Base-by-base conservation (phyloP, 2,113 vertebrate species). In the Hippoglossus stenolepis region DNA sequence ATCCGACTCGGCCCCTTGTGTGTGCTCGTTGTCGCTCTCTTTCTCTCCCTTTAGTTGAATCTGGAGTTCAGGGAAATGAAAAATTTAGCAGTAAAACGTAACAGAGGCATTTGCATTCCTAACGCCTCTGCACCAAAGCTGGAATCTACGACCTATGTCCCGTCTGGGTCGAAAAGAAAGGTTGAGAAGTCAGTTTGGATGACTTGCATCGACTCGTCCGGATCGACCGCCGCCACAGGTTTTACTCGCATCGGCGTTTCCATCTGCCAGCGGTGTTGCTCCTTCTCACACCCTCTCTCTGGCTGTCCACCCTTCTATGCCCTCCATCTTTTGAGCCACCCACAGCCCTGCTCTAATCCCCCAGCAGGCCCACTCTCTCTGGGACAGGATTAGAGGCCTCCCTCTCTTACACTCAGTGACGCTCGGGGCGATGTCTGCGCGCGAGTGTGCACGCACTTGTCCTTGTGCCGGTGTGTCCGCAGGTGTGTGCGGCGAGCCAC, bases 321-420 rank as follows among this genome's bases (percentile, higher is more conserved):
- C 75, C 82, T 84, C 81, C 79, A 77, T 85, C 67, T 76, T 74
- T 73, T 80, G 70, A 87, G 72, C 87, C 84, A 85, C 89, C 90
- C 85, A 84, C 73, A 71, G 82, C 31, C 67, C 66, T 57, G 35
- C 70, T 85, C 60, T 93, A 86, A 92, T 91, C 86, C 80, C 87
- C 59, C 83, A 88, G 87, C 84, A 87, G 90, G 81, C 73, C 65
- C 63, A 65, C 86, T 74, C 88, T 88, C 79, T 11, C 75, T 80
- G 81, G 88, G 84, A 89, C 74, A 75, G 85, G 91, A 93, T 92
- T 91, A 93, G 80, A 87, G 72, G 82, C 79, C 69, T 70, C 70
- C 89, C 70, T 45, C 73, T 13, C 6, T 62, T 75, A 70, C 66
- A 70, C 73, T 75, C 70, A 51, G 58, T 23, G 49, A 63, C 35